Percentiles rank a stretch among this genome's conserved stretches.
Conservation (phyloP, 2,797 vertebrate species). For the Falco berigora region DNA sequence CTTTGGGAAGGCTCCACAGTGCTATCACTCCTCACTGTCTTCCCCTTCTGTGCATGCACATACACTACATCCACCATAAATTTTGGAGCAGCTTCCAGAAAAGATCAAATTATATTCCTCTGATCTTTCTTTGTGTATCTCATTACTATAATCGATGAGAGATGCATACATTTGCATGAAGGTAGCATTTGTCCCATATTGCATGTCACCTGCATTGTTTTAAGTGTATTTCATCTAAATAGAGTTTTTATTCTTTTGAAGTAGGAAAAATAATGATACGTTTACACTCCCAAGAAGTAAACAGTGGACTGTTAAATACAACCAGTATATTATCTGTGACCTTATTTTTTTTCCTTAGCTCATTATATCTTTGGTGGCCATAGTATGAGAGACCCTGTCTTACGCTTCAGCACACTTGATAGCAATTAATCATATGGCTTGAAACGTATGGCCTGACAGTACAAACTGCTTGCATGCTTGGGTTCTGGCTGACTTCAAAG, state of each 20-base stretch:
- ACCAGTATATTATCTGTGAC: background rate
- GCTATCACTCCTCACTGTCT: background rate
- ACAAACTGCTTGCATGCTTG: background rate
- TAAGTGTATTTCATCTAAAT: background rate
- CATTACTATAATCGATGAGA: background rate
- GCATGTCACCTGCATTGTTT: background rate
- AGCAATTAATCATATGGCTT: background rate
- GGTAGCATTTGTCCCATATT: background rate
- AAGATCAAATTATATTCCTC: background rate
- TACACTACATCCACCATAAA: background rate
- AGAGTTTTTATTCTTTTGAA: conserved; percentile 14
- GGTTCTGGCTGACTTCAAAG: conserved; percentile 43
- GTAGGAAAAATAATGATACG: background rate
- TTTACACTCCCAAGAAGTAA: background rate
- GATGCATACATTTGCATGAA: background rate
- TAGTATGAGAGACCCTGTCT: background rate
- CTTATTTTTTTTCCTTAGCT: background rate
- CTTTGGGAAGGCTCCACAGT: background rate
- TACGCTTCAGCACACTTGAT: background rate
- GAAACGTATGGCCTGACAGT: background rate
- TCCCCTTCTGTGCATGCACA: background rate
- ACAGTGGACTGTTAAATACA: background rate
- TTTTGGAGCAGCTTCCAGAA: background rate
- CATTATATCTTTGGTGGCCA: background rate
- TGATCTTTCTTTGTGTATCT: background rate